Evolutionary conservation across 2,113 vertebrate genomes (phyloP), one percentile per base, ranked within the genome.

Genomic region (Syngnathus floridae): DNA sequence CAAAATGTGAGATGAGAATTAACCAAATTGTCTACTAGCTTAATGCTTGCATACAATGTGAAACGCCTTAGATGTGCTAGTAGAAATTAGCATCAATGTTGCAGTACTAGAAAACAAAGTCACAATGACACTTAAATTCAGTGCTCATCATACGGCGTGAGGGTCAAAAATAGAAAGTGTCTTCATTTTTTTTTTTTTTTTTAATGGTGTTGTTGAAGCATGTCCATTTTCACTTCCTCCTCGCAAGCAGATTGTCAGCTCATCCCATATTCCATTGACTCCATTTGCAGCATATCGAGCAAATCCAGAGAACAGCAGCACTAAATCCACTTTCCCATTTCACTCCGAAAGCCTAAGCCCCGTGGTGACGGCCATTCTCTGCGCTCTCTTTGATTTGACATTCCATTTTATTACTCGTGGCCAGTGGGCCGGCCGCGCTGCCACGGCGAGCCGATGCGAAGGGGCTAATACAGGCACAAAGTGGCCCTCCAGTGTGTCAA

Each of bases 361-460:
- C 63, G 67, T 78, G 79, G 79, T 82, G 70, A 79, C 74, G 72
- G 76, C 74, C 72, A 71, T 82, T 81, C 74, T 78, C 77, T 74
- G 82, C 83, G 73, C 81, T 80, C 75, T 79, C 73, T 87, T 81
- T 84, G 81, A 84, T 86, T 85, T 88, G 85, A 90, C 88, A 80
- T 86, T 82, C 83, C 67, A 79, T 90, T 86, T 88, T 79, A 82
- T 86, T 80, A 72, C 82, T 78, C 75, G 70, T 76, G 58, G 74
- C 86, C 83, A 79, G 36, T 61, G 77, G 85, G 78, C 63, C 72
- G 3, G 40, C 74, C 59, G 76, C 62, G n/a, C 71, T 67, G 62
- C 64, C 82, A 77, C 72, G 80, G 77, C 73, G 65, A 66, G 78
- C 60, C 6, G 65, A 83, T 75, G 68, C 69, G 72, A 75, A 72